These are phyloP conservation scores for Etheostoma perlongum DNA, from an alignment of 2,797 vertebrate genomes.

Conservation along the genomic window DNA sequence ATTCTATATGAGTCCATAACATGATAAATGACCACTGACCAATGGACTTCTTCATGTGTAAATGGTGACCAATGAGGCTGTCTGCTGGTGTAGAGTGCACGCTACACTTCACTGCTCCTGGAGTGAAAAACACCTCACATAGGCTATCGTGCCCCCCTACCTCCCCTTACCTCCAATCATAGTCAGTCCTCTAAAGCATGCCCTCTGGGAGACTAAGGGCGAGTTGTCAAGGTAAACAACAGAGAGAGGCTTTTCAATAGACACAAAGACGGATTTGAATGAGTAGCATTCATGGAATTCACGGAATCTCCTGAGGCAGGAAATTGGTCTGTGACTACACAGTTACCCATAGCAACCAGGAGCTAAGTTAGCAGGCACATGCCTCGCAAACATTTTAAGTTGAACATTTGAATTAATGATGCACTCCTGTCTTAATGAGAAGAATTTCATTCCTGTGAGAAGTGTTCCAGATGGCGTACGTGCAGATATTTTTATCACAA, in stretches of 20 bases:
- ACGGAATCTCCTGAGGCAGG: slow-evolving; percentile 11
- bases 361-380: background rate
- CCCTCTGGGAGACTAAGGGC: background rate
- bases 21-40: slow-evolving; percentile 35
- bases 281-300: slow-evolving; percentile 1
- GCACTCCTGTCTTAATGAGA: slow-evolving; percentile 16
- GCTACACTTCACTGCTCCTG: slow-evolving; percentile 28
- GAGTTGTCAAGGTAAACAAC: slow-evolving; percentile 24
- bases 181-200: background rate
- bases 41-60: slow-evolving; percentile 31
- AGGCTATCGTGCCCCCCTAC: slow-evolving; percentile 28
- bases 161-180: slow-evolving; percentile 6
- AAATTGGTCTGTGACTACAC: background rate
- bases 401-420: slow-evolving; percentile 16
- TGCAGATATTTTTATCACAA: slow-evolving; percentile 10
- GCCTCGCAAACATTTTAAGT: slow-evolving; percentile 22
- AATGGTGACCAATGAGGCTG: slow-evolving; percentile 60
- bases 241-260: slow-evolving; percentile 12
- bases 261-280: slow-evolving; percentile 18
- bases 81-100: slow-evolving; percentile 27
- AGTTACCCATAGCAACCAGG: slow-evolving; percentile 24
- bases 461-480: background rate
- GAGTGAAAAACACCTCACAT: slow-evolving; percentile 45
- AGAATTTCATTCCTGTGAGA: slow-evolving; percentile 7
- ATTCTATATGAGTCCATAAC: slow-evolving; percentile 8